phyloP scores from a whole-genome alignment of 2,888 invertebrate species.

The Periphyllus acericola region DNA sequence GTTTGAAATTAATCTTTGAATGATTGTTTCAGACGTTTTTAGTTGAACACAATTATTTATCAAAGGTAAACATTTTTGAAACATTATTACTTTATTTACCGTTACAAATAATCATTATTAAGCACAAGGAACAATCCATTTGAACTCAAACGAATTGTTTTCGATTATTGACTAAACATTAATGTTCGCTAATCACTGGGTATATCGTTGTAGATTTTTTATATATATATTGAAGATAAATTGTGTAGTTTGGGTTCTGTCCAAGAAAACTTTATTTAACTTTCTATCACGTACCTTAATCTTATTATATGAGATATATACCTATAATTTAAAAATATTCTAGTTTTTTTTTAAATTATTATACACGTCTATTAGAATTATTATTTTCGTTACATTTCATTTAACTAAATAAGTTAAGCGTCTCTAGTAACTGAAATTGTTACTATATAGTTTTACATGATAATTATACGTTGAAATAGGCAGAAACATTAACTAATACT shows the following conservation, averaged over 20 bases:
- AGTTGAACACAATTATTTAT: background rate
- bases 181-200: constrained; percentile 3
- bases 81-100: constrained; percentile 19
- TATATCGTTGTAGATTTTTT: constrained; percentile 3
- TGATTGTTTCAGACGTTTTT: background rate
- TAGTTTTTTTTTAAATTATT: background rate
- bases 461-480: no score
- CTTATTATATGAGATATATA: background rate
- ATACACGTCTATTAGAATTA: background rate
- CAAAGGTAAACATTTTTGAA: background rate
- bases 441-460: no score
- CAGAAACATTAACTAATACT: no score
- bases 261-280: constrained; percentile 8
- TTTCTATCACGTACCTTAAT: background rate
- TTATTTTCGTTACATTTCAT: no score
- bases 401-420: no score
- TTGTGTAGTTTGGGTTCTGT: background rate
- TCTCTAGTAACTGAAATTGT: no score
- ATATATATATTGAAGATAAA: constrained; percentile 19
- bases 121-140: background rate
- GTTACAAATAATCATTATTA: background rate
- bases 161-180: constrained; percentile 25
- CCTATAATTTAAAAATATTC: background rate
- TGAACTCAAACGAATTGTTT: background rate
- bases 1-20: background rate